A percentile compares a stretch with the other conserved stretches of the same genome.
phyloP scores from a whole-genome alignment of 2,113 vertebrate genomes.

The Crotalus helleri region DNA sequence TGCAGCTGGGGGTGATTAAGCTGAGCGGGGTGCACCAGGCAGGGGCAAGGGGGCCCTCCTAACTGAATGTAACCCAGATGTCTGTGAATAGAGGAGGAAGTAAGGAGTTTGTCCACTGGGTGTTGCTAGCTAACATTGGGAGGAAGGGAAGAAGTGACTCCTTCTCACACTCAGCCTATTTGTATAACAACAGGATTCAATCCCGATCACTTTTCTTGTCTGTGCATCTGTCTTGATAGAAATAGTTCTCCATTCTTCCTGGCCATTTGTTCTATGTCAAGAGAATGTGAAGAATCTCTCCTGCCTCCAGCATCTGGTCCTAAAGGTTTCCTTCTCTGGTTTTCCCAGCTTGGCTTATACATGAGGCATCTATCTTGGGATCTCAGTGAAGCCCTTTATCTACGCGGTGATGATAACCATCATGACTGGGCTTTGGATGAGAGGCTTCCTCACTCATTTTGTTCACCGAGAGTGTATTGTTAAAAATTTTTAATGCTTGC shows the following conservation, averaged over 20 bases:
- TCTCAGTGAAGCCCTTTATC: not conserved
- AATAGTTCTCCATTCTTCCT: not conserved
- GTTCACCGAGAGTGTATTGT: not conserved
- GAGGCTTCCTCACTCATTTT: not conserved
- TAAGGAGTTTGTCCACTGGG: not conserved
- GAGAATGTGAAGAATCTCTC: not conserved
- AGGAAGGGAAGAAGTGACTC: not conserved
- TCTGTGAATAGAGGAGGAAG: not conserved
- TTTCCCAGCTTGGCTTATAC: not conserved
- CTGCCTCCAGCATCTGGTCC: not conserved
- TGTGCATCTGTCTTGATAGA: not conserved
- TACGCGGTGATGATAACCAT: not conserved
- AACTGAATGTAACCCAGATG: slow-evolving; percentile 55
- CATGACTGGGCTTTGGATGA: not conserved
- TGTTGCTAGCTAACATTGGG: not conserved
- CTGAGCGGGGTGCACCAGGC: slow-evolving; percentile 17
- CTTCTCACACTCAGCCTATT: not conserved
- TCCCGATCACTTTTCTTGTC: not conserved
- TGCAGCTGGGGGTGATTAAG: slow-evolving; percentile 64
- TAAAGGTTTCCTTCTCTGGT: not conserved
- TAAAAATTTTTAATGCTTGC: not conserved
- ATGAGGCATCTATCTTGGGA: not conserved
- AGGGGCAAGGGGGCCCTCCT: slow-evolving; percentile 31
- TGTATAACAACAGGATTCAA: not conserved
- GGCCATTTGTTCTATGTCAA: not conserved